Conservation (phyloP, 2,797 vertebrate genomes). For the Coendou prehensilis region DNA sequence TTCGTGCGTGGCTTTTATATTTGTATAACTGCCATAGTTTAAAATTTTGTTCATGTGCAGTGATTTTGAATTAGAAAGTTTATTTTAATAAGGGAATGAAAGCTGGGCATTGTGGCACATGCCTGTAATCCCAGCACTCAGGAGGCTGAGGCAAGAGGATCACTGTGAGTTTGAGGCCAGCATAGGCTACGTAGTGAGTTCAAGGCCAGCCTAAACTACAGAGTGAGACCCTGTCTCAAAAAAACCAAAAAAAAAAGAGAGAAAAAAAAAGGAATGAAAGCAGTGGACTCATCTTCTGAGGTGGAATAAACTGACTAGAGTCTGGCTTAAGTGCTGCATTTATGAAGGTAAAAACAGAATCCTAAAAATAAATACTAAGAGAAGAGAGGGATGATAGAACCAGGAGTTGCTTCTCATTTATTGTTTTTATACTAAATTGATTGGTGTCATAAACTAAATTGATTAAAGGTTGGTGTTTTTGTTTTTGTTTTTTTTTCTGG, state of each 20-base stretch:
- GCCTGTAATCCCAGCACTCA: not conserved
- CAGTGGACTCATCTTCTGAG: not conserved
- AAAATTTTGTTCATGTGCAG: not conserved
- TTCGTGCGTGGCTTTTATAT: not conserved
- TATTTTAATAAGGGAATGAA: slow-evolving; percentile 6
- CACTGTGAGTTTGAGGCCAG: not conserved
- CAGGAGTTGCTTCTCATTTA: not conserved
- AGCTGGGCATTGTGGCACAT: not conserved
- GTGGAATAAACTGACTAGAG: not conserved
- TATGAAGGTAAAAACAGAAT: slow-evolving; percentile 44
- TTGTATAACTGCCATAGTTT: not conserved
- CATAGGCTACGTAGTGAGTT: not conserved
- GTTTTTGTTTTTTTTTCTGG: not conserved
- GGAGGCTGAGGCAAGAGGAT: not conserved
- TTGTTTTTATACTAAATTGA: not conserved
- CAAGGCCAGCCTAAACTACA: not conserved
- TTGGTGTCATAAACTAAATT: not conserved
- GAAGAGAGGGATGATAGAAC: not conserved
- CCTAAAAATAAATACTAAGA: slow-evolving; percentile 8
- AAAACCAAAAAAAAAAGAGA: not conserved
- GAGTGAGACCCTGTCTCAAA: not conserved
- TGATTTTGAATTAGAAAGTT: not conserved
- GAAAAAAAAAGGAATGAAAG: not conserved
- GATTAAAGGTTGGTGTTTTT: not conserved
- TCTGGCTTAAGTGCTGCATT: not conserved